Percentiles rank a stretch among this genome's conserved stretches.
These are phyloP conservation scores for Saguinus imperator DNA, from an alignment of 2,113 vertebrate genomes.

Conservation along the genomic window DNA sequence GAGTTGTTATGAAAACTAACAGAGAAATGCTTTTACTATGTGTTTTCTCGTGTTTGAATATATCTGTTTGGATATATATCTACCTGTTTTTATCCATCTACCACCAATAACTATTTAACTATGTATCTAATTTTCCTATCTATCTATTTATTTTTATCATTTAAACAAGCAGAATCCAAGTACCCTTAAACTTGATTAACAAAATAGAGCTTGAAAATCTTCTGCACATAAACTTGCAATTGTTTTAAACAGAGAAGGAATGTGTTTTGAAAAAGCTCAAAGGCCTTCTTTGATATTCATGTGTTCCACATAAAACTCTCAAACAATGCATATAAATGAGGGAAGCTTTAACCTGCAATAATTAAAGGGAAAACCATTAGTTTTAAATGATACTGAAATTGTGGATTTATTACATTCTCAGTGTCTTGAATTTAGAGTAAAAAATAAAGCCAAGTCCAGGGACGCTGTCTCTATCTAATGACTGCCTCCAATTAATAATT, in stretches of 20 bases:
- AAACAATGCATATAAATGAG: constrained; percentile 67
- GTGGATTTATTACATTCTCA: constrained; percentile 30
- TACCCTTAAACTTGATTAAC: constrained; percentile 6
- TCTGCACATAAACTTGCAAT: background rate
- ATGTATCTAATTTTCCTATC: background rate
- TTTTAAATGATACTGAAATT: constrained; percentile 27
- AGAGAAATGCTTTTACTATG: background rate
- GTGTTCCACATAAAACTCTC: constrained; percentile 49
- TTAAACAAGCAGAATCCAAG: background rate
- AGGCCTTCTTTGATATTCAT: constrained; percentile 60
- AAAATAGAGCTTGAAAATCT: constrained; percentile 13
- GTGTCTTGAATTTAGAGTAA: background rate
- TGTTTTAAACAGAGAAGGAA: constrained; percentile 47
- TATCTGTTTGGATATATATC: background rate
- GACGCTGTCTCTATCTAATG: constrained; percentile 26
- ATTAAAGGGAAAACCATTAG: constrained; percentile 49
- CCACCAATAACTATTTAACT: background rate
- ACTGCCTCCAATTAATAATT: constrained; percentile 29
- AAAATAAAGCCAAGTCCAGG: constrained; percentile 46
- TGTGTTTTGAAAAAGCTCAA: constrained; percentile 38
- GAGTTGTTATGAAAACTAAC: background rate
- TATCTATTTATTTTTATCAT: background rate
- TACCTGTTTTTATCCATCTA: background rate
- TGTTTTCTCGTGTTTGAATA: background rate
- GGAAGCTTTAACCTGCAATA: constrained; percentile 43